Conservation (phyloP, 37 sponge, comb jelly and placozoan species). For the Dysidea cf. avara region DNA sequence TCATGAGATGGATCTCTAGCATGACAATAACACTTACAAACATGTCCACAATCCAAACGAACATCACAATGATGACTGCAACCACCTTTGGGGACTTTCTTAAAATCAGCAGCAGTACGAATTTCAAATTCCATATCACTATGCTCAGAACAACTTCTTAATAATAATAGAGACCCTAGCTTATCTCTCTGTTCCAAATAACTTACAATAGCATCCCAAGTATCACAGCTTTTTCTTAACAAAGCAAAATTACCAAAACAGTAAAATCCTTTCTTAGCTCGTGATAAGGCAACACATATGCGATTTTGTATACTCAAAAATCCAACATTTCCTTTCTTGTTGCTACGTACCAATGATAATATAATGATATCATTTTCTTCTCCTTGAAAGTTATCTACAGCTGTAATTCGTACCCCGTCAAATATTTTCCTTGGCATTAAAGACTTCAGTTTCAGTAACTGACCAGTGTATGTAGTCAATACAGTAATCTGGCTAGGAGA, state of each 20-base stretch:
- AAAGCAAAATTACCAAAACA: no score
- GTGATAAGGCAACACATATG: no score
- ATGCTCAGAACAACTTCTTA: constrained; percentile 81
- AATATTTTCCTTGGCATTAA: constrained; percentile 46
- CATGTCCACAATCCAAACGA: no score
- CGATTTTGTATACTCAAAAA: no score
- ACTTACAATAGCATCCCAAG: constrained; percentile 67
- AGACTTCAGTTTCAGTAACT: constrained; percentile 54
- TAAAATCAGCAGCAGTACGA: constrained; percentile 41
- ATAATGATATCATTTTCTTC: no score
- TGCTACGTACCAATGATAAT: no score
- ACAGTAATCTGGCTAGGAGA: constrained; percentile 31
- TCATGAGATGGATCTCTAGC: constrained; percentile 51
- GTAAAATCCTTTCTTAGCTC: no score
- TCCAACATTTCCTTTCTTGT: constrained; percentile 60
- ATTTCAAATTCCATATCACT: constrained; percentile 39
- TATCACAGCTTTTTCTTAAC: constrained; percentile 34
- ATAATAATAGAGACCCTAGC: constrained; percentile 40
- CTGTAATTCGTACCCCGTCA: constrained; percentile 60
- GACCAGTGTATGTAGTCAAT: constrained; percentile 86
- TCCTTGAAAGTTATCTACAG: no score
- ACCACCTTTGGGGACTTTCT: constrained; percentile 70
- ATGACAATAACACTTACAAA: constrained; percentile 66
- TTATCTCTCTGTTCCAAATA: constrained; percentile 32
- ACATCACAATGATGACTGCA: constrained; percentile 48